Evolutionary conservation across 2,888 invertebrate genomes (phyloP).

Genomic region (Arge pagana): DNA sequence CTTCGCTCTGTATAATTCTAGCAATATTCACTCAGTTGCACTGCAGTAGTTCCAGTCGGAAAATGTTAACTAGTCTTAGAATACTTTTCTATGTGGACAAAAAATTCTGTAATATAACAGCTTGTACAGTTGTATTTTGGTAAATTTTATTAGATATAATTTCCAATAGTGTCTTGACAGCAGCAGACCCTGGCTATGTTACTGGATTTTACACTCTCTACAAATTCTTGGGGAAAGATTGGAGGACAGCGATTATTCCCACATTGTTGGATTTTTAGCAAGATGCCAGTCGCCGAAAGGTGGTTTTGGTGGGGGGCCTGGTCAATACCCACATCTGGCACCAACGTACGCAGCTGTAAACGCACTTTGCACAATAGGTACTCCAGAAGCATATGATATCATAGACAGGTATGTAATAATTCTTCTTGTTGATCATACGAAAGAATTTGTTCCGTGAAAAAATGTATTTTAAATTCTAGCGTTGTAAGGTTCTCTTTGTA

Average conservation of each 20-base stretch:
- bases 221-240: slow-evolving; percentile 74
- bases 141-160: slow-evolving; percentile 25
- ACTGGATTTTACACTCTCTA: slow-evolving; percentile 94
- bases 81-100: not conserved
- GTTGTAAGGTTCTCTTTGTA: slow-evolving; percentile 2
- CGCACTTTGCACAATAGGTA: slow-evolving; percentile 87
- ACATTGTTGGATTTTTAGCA: slow-evolving; percentile 65
- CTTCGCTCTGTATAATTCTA: too few relatives aligned
- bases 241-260: slow-evolving; percentile 61
- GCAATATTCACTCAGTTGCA: too few relatives aligned
- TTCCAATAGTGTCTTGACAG: slow-evolving; percentile 78
- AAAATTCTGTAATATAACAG: not conserved
- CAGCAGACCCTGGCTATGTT: slow-evolving; percentile 95
- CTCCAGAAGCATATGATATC: slow-evolving; percentile 82
- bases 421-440: slow-evolving; percentile 1
- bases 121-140: not conserved
- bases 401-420: slow-evolving; percentile 78
- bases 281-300: slow-evolving; percentile 80
- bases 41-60: too few relatives aligned
- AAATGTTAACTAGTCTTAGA: too few relatives aligned
- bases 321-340: slow-evolving; percentile 91
- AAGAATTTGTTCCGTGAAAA: slow-evolving; percentile 10
- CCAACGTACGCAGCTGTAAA: slow-evolving; percentile 97
- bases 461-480: slow-evolving; percentile 1
- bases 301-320: slow-evolving; percentile 94